Evolutionary conservation across 2,888 invertebrate genomes (phyloP).

Genomic region (Pheosia gnoma): DNA sequence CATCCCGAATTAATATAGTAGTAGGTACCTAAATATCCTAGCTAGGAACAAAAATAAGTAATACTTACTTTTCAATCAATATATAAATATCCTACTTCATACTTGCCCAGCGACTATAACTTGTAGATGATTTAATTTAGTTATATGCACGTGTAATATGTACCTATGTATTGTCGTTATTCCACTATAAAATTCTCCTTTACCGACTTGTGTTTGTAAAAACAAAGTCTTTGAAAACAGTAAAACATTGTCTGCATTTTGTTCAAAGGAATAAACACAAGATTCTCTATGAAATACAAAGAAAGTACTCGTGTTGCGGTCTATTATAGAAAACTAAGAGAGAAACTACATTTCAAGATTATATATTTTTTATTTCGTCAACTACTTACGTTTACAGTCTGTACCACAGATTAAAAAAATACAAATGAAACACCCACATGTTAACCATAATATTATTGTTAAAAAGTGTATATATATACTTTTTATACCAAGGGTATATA

Average conservation of each 20-base stretch:
- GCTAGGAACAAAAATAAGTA: too few relatives aligned
- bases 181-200: slow-evolving; percentile 32
- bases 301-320: slow-evolving; percentile 32
- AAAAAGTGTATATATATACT: too few relatives aligned
- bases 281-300: slow-evolving; percentile 31
- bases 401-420: too few relatives aligned
- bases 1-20: too few relatives aligned
- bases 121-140: background rate
- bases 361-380: background rate
- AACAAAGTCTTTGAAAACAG: slow-evolving; percentile 59
- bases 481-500: too few relatives aligned
- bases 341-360: slow-evolving; percentile 18
- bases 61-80: too few relatives aligned
- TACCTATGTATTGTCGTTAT: slow-evolving; percentile 13
- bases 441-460: too few relatives aligned
- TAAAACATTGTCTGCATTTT: slow-evolving; percentile 56
- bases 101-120: too few relatives aligned
- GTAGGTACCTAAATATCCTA: too few relatives aligned
- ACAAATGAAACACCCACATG: too few relatives aligned
- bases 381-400: background rate
- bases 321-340: slow-evolving; percentile 36
- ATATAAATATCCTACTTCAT: too few relatives aligned
- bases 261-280: slow-evolving; percentile 56
- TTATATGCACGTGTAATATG: background rate
- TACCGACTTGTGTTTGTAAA: slow-evolving; percentile 49